Base-by-base conservation (phyloP, 2,888 invertebrate genomes). In the Cheilosia impressa region DNA sequence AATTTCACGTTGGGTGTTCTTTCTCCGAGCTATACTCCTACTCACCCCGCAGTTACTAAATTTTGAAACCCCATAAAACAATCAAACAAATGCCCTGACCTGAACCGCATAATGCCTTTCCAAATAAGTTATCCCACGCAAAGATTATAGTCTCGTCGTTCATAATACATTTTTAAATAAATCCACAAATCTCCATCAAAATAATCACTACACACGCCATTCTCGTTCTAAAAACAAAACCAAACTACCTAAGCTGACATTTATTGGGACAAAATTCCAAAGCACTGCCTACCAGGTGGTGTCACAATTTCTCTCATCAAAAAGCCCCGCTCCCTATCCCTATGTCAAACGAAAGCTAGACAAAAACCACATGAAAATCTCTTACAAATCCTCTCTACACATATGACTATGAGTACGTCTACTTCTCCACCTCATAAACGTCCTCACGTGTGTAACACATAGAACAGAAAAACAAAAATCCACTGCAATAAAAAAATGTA, bases 401-500 rank as follows among this genome's bases (percentile, higher is more conserved):
- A 43, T n/a, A n/a, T n/a, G n/a, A n/a, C n/a, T 50, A 55, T 31
- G 19, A 38, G 15, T 34, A 57, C 19, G 47, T 73, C 68, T 17
- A 34, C 19, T 47, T 73, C 68, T 52, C 38, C 63, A 68, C 83
- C 62, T 69, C 62, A 50, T 73, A 78, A 68, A 83, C 66, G 13
- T 53, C 50, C 17, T 31, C 31, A 31, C 7, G 9, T 31, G 2
- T 31, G 31, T 9, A 31, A 31, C 31, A 31, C 31, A 31, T 9
- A 69, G 41, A 53, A 43, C 47, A 17, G 1, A 10, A 13, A 41
- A 24, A 43, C 19, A 65, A 57, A 65, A 57, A 62, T 62, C 55
- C 55, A 53, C 55, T 57, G 57, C 52, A 73, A 73, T 83, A 83
- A 83, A 81, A 77, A 83, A 62, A 63, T 78, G 71, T 78, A 73